Evolutionary conservation across 2,113 vertebrate species (phyloP).

Genomic region (Xenopus laevis): DNA sequence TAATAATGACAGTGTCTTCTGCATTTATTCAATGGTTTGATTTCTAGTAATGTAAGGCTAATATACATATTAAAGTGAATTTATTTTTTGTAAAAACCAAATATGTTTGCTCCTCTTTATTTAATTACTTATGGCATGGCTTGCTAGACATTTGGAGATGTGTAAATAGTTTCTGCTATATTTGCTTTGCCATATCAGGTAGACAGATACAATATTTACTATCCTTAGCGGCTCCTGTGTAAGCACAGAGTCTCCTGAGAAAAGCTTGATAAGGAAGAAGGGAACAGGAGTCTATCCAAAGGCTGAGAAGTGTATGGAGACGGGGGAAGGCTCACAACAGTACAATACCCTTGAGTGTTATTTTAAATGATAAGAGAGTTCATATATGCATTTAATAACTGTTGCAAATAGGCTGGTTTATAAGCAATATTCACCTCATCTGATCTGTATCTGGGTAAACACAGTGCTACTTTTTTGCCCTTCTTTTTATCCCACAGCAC

Average conservation of each 20-base stretch:
- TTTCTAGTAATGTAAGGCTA: too few relatives aligned
- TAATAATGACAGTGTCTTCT: too few relatives aligned
- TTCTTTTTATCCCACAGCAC: slow-evolving; percentile 47
- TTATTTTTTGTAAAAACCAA: too few relatives aligned
- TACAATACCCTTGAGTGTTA: slow-evolving; percentile 53
- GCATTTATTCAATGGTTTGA: too few relatives aligned
- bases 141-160: neutral
- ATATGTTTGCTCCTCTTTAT: too few relatives aligned
- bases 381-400: slow-evolving; percentile 56
- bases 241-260: slow-evolving; percentile 54
- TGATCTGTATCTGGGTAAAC: slow-evolving; percentile 50
- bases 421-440: slow-evolving; percentile 57
- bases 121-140: too few relatives aligned
- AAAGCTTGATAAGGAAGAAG: slow-evolving; percentile 53
- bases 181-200: slow-evolving; percentile 56
- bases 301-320: slow-evolving; percentile 44
- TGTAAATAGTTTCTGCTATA: slow-evolving; percentile 46
- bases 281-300: slow-evolving; percentile 51
- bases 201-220: slow-evolving; percentile 63
- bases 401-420: slow-evolving; percentile 53
- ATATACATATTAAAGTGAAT: too few relatives aligned
- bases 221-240: slow-evolving; percentile 53
- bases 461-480: slow-evolving; percentile 32
- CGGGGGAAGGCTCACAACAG: slow-evolving; percentile 40
- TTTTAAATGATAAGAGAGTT: slow-evolving; percentile 57